Percentiles rank a stretch among this genome's conserved stretches.
Evolutionary conservation across 2,113 vertebrate species (phyloP).

Genomic region (Callocephalon fimbriatum): DNA sequence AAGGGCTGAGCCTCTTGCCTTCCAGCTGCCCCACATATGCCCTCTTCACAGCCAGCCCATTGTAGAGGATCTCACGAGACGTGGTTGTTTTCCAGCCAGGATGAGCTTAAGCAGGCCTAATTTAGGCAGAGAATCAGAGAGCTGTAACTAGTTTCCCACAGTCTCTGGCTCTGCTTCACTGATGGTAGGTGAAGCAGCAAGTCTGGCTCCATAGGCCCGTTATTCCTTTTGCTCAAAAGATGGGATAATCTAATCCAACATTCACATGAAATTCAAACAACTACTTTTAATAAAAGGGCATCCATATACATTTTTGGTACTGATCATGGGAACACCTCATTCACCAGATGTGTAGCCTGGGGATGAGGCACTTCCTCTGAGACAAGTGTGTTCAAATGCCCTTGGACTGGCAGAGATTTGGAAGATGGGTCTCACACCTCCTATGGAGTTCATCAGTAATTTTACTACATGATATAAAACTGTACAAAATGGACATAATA

Average conservation of each 20-base stretch:
- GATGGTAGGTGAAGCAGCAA: neutral
- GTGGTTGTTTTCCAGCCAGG: neutral
- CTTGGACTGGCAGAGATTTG: neutral
- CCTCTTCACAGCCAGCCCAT: rapidly evolving
- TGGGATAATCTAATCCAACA: neutral
- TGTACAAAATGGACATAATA: neutral
- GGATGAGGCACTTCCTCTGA: neutral
- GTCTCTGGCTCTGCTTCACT: neutral
- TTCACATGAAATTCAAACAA: neutral
- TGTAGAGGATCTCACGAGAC: neutral
- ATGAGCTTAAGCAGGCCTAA: neutral
- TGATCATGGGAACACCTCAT: neutral
- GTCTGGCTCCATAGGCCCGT: neutral
- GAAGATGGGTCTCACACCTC: neutral
- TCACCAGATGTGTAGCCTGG: neutral
- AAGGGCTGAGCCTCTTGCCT: neutral
- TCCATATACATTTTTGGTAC: neutral
- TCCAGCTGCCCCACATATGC: neutral
- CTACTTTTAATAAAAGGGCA: neutral
- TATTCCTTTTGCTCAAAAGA: neutral
- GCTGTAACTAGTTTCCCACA: neutral
- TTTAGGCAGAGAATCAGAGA: neutral
- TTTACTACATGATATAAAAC: neutral
- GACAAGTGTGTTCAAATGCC: neutral
- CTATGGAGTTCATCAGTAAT: neutral